Base-by-base conservation (phyloP, 1,140 invertebrate species). In the Pteromalus puparum region DNA sequence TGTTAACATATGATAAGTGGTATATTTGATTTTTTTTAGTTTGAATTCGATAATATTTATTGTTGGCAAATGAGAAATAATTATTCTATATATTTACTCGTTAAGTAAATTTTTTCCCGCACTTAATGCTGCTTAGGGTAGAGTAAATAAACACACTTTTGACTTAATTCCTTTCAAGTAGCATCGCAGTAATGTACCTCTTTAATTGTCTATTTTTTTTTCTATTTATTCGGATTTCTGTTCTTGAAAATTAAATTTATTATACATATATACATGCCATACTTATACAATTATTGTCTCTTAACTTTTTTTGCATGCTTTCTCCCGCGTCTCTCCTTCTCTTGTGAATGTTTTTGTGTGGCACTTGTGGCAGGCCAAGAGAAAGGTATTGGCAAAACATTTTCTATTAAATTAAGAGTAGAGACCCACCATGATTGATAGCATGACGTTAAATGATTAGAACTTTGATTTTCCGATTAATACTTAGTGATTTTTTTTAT, bases 301-400 rank as follows among this genome's bases (percentile, higher is more conserved):
- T 93, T 91, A 92, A 92, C 89, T 93, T 94, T 94, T 94, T 94
- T 94, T 94, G 93, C 94, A 94, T 94, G 94, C 93, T 89, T 93
- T 94, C 92, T 93, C 91, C 91, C 90, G 91, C 89, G 91, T 92
- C 91, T 92, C 91, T 93, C 90, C 91, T 91, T 93, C 92, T 93
- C 91, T 93, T 93, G 89, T 94, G 93, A 94, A 94, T 94, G 93
- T 94, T 94, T 93, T 93, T 94, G 89, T 94, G 94, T 94, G 93
- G 93, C 93, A 94, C 91, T 93, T 93, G 89, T 93, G 91, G 91
- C 94, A 94, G 94, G 93, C 93, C 93, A 94, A 93, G 86, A 93
- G 92, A 91, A 94, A 94, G 94, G 94, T 94, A 94, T 94, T 93
- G 91, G 92, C 93, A 92, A 90, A 90, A 91, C 1, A 85, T 82